Percentiles rank a stretch among this genome's conserved stretches.
These are phyloP conservation scores for Morpho achilles DNA, from an alignment of 2,888 invertebrate species.

Conservation along the genomic window DNA sequence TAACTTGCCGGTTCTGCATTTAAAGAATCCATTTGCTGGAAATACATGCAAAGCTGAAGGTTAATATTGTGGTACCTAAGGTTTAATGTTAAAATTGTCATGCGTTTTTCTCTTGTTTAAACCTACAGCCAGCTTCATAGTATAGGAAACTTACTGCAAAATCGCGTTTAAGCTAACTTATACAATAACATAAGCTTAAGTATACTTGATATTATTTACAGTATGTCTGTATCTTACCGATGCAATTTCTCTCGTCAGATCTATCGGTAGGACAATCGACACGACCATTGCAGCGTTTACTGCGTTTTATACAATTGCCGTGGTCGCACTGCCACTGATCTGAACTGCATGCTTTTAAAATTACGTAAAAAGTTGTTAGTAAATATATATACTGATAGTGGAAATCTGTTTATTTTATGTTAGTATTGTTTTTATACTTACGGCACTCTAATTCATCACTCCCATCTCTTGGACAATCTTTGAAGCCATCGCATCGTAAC, in stretches of 20 bases:
- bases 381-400: too few species aligned
- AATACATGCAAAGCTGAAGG: constrained; percentile 52
- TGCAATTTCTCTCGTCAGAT: constrained; percentile 86
- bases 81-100: constrained; percentile 1
- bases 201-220: too few species aligned
- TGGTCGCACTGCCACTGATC: constrained; percentile 87
- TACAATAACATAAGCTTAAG: too few species aligned
- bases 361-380: constrained; percentile 6
- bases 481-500: constrained; percentile 85
- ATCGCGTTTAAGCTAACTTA: too few species aligned
- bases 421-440: constrained; percentile 59
- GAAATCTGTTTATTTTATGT: neutral
- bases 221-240: constrained; percentile 50
- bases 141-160: too few species aligned
- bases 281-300: constrained; percentile 81
- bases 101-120: neutral
- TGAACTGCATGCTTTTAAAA: constrained; percentile 80
- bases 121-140: too few species aligned
- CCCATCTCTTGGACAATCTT: constrained; percentile 84
- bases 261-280: constrained; percentile 85
- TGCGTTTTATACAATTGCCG: constrained; percentile 81
- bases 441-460: constrained; percentile 82
- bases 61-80: constrained; percentile 10
- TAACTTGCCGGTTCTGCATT: constrained; percentile 83
- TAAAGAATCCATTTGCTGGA: constrained; percentile 74